These are phyloP conservation scores for Astropecten irregularis DNA, from an alignment of 53 echinoderm and acorn worm genomes.

Conservation along the genomic window DNA sequence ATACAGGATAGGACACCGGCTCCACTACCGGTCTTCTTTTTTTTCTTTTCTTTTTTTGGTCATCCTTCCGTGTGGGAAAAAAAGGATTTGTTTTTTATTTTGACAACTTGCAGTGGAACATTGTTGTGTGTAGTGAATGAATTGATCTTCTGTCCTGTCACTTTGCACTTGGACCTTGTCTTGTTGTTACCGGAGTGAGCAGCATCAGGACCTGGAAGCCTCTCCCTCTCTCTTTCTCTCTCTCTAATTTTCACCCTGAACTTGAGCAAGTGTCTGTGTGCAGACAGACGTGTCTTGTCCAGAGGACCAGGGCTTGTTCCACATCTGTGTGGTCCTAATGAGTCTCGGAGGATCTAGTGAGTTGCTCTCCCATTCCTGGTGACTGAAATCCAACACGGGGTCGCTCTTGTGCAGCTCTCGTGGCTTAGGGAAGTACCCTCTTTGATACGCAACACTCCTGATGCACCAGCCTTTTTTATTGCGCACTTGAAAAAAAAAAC, in stretches of 20 bases:
- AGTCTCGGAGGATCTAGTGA: slow-evolving; percentile 28
- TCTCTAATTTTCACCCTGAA: slow-evolving; percentile 1
- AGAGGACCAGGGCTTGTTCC: not conserved
- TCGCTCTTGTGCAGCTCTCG: too few relatives aligned
- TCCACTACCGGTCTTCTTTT: not conserved
- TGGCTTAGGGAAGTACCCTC: slow-evolving; percentile 21
- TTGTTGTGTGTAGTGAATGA: not conserved
- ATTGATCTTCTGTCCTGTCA: not conserved
- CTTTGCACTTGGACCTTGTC: not conserved
- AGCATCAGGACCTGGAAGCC: too few relatives aligned
- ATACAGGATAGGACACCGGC: not conserved
- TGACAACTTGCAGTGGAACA: slow-evolving; percentile 40
- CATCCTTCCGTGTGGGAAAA: slow-evolving; percentile 48
- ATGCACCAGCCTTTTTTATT: too few relatives aligned
- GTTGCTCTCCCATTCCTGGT: slow-evolving; percentile 8
- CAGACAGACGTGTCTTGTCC: slow-evolving; percentile 11
- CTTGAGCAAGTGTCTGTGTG: slow-evolving; percentile 43
- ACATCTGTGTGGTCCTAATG: slow-evolving; percentile 55
- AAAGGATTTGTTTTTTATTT: slow-evolving; percentile 27
- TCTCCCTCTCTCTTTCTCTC: not conserved
- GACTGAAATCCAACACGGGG: slow-evolving; percentile 25
- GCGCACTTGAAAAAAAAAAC: too few relatives aligned
- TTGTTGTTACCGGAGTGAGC: not conserved
- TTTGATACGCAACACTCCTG: slow-evolving; percentile 4
- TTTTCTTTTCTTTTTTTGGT: not conserved